phyloP scores from a whole-genome alignment of 2,797 vertebrate genomes.

The Sebastes diaconus region DNA sequence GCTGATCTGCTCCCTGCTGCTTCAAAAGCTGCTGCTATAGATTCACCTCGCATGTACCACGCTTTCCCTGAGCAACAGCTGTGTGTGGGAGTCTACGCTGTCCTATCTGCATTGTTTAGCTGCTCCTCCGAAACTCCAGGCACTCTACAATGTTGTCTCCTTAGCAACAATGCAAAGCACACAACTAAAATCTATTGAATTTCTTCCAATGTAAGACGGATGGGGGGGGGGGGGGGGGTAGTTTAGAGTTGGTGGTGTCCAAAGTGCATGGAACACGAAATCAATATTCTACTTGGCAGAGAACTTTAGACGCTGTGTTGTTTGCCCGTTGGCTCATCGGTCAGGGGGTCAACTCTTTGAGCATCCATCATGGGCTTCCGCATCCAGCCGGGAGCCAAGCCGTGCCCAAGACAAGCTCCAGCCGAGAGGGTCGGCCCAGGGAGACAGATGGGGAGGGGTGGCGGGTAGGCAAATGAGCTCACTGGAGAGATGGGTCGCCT shows the following conservation, averaged over 20 bases:
- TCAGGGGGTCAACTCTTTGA: constrained; percentile 75
- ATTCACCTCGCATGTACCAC: constrained; percentile 47
- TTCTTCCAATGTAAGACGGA: constrained; percentile 63
- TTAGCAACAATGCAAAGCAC: constrained; percentile 77
- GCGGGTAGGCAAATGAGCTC: constrained; percentile 66
- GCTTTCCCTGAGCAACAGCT: constrained; percentile 68
- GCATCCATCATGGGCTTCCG: constrained; percentile 77
- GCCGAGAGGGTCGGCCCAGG: constrained; percentile 41
- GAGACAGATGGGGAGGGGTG: constrained; percentile 20
- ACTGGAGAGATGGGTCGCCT: constrained; percentile 51
- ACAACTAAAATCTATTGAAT: constrained; percentile 71
- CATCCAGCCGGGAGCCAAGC: constrained; percentile 62
- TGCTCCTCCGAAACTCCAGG: constrained; percentile 48
- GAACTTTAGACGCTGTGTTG: constrained; percentile 75
- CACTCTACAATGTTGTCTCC: constrained; percentile 67
- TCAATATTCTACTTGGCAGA: constrained; percentile 84
- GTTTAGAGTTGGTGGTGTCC: constrained; percentile 46
- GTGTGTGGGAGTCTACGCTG: constrained; percentile 64
- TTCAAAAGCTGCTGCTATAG: constrained; percentile 39
- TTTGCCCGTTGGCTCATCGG: constrained; percentile 75
- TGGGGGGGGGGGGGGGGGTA: not conserved
- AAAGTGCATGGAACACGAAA: constrained; percentile 76
- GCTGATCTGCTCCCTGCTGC: constrained; percentile 48
- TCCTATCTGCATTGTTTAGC: constrained; percentile 66
- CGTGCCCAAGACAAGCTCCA: constrained; percentile 60